Evolutionary conservation across 2,113 vertebrate genomes (phyloP).

Genomic region (Dicaeum eximium): DNA sequence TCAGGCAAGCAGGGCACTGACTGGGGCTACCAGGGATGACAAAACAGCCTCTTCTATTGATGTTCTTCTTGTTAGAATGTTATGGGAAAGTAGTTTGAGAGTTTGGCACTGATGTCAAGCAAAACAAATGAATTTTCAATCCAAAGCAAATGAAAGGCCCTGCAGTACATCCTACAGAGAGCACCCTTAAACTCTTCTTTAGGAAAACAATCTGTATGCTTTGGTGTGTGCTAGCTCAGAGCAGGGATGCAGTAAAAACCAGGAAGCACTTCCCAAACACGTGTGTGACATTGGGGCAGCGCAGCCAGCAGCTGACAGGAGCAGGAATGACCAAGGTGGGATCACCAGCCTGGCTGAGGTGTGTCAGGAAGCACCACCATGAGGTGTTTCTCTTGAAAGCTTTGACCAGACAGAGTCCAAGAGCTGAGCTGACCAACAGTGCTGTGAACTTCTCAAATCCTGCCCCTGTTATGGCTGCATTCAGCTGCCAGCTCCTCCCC

Average conservation of each 20-base stretch:
- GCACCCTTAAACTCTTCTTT: not conserved
- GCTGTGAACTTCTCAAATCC: not conserved
- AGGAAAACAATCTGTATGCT: not conserved
- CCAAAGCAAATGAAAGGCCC: not conserved
- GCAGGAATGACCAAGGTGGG: not conserved
- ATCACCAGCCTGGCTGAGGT: not conserved
- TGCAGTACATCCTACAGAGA: not conserved
- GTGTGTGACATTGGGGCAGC: not conserved
- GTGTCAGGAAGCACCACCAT: rapidly evolving
- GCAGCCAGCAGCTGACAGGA: not conserved
- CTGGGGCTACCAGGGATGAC: not conserved
- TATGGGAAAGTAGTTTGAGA: not conserved
- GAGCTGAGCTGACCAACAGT: not conserved
- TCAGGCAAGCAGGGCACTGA: not conserved
- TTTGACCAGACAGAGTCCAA: not conserved
- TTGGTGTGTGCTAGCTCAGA: not conserved
- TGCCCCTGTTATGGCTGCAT: not conserved
- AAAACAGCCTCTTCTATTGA: not conserved
- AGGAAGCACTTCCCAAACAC: not conserved
- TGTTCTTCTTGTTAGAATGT: not conserved
- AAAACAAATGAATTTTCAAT: not conserved
- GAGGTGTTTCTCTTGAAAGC: not conserved
- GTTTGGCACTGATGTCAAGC: not conserved
- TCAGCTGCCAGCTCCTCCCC: too few species aligned
- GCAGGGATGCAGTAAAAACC: not conserved